A percentile compares a stretch with the other conserved stretches of the same genome.
Conservation (phyloP, 2,113 vertebrate genomes). For the Ardeotis arabs region DNA sequence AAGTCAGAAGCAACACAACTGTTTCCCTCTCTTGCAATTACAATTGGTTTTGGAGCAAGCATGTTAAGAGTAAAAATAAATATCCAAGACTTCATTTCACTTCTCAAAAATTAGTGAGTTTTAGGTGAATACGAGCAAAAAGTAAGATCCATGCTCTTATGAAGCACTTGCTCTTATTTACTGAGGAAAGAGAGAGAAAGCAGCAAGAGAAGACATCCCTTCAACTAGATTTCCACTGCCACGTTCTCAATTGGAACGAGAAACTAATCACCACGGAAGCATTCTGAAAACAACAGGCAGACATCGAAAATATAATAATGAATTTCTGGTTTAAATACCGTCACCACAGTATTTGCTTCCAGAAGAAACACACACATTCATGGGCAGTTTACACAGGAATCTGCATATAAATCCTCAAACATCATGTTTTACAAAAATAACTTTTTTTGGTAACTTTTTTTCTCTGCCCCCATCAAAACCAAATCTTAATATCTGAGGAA, state of each 20-base stretch:
- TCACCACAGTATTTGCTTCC: neutral
- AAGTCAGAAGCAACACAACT: neutral
- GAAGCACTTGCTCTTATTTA: neutral
- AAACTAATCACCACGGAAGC: neutral
- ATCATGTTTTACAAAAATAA: neutral
- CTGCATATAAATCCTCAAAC: neutral
- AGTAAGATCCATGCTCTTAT: too few species aligned
- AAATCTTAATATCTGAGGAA: neutral
- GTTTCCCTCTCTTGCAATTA: neutral
- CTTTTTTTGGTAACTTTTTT: too few species aligned
- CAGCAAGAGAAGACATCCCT: neutral
- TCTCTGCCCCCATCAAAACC: accelerated
- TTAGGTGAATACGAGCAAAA: neutral
- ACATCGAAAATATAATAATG: neutral
- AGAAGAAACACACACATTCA: neutral
- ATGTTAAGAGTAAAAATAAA: neutral
- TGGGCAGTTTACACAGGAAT: neutral
- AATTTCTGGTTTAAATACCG: neutral
- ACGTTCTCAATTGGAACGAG: neutral
- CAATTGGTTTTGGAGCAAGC: neutral
- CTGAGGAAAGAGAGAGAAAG: neutral
- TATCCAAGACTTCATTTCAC: neutral
- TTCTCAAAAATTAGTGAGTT: neutral
- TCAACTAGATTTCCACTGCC: neutral
- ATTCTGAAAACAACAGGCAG: neutral